These are phyloP conservation scores for Xestia rhomboidea DNA, from an alignment of 2,888 invertebrate genomes.

Conservation along the genomic window DNA sequence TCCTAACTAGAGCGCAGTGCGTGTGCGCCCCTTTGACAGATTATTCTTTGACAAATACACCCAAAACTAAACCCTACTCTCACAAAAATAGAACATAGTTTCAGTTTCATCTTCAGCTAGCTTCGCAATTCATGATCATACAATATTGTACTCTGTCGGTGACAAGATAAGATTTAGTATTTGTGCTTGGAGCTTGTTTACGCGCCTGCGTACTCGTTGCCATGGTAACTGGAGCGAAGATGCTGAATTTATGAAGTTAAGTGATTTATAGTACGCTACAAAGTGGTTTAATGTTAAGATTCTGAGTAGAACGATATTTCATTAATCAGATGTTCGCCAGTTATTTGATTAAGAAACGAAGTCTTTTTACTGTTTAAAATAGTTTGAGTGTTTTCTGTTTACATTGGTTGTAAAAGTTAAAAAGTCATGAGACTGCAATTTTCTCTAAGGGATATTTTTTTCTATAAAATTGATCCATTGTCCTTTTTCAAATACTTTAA, in stretches of 20 bases:
- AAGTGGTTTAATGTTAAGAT: constrained; percentile 27
- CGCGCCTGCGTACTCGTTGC: constrained; percentile 45
- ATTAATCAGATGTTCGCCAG: constrained; percentile 14
- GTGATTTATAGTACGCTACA: constrained; percentile 49
- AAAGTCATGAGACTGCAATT: too few species aligned
- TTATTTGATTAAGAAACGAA: background rate
- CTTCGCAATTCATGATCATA: background rate
- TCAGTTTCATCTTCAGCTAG: constrained; percentile 2
- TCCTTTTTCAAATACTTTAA: background rate
- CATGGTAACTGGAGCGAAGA: constrained; percentile 72
- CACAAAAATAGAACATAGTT: constrained; percentile 11
- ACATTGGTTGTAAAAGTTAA: background rate
- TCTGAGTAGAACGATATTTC: constrained; percentile 8
- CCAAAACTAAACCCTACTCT: constrained; percentile 33
- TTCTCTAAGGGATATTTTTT: background rate
- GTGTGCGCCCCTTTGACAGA: constrained; percentile 58
- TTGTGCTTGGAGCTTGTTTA: constrained; percentile 1
- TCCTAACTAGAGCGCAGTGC: constrained; percentile 51
- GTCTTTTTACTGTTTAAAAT: background rate
- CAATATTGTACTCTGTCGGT: background rate
- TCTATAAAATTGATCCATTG: background rate
- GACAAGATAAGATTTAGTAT: constrained; percentile 10
- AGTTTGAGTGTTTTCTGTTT: background rate
- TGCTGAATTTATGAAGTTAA: constrained; percentile 54
- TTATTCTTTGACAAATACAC: constrained; percentile 30